phyloP scores from a whole-genome alignment of 2,113 vertebrate genomes.

The Eudyptes chrysolophus region DNA sequence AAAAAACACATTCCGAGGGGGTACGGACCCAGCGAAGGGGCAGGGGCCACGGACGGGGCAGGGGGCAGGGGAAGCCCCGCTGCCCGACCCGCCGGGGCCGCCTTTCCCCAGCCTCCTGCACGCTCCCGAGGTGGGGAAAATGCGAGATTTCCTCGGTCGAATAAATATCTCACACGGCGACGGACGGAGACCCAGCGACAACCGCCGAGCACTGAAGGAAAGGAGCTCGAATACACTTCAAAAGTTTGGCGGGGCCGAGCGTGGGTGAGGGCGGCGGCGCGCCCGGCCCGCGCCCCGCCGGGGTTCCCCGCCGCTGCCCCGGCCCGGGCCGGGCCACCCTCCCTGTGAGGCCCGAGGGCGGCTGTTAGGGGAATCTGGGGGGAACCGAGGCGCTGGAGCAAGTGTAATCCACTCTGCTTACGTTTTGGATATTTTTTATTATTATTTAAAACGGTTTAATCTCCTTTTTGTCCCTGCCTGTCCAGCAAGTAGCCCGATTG shows the following conservation, averaged over 20 bases:
- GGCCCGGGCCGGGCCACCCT: neutral
- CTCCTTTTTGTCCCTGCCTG: constrained; percentile 71
- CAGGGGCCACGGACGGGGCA: neutral
- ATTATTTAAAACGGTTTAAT: constrained; percentile 75
- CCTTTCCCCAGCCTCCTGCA: neutral
- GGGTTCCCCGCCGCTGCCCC: too few species aligned
- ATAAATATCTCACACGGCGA: neutral
- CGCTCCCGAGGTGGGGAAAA: neutral
- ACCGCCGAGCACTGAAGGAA: neutral
- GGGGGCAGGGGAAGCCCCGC: neutral
- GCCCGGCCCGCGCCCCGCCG: neutral
- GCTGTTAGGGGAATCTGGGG: neutral
- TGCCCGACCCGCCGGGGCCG: neutral
- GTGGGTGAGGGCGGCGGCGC: neutral
- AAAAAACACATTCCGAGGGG: neutral
- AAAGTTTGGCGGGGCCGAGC: neutral
- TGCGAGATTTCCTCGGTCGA: neutral
- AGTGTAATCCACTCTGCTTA: constrained; percentile 60
- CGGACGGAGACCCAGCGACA: neutral
- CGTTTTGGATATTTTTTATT: constrained; percentile 51
- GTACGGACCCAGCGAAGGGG: neutral
- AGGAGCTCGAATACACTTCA: neutral
- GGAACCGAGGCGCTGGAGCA: neutral
- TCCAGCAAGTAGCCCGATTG: constrained; percentile 71
- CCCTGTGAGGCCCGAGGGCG: neutral